Evolutionary conservation across 92 coral and sea anemone species (phyloP).

Genomic region (Hydrozoanthus gracilis): DNA sequence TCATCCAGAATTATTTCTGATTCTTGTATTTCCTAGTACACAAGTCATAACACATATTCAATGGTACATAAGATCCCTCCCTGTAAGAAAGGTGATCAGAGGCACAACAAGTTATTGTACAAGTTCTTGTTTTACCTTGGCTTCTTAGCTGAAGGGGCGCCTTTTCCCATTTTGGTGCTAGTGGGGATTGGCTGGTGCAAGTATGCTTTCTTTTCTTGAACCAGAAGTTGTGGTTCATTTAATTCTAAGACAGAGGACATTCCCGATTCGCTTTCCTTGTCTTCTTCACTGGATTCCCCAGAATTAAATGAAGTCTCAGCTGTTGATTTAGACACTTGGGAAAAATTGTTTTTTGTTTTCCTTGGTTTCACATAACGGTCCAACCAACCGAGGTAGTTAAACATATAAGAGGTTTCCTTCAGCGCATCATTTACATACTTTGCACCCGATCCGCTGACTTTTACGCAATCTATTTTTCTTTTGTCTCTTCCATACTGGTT

Average conservation of each 20-base stretch:
- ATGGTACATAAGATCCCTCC: neutral
- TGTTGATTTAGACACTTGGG: neutral
- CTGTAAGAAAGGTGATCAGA: neutral
- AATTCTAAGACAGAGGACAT: slow-evolving; percentile 16
- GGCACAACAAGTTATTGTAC: neutral
- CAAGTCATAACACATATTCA: neutral
- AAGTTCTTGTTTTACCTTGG: neutral
- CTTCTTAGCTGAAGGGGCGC: neutral
- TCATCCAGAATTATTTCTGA: neutral
- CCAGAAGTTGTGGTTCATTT: neutral
- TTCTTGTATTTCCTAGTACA: neutral
- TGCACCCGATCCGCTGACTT: slow-evolving; percentile 32
- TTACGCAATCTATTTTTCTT: slow-evolving; percentile 4
- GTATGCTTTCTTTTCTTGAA: neutral
- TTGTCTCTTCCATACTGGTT: slow-evolving; percentile 46
- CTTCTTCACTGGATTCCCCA: slow-evolving; percentile 11
- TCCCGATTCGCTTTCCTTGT: slow-evolving; percentile 7
- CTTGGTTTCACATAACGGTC: slow-evolving; percentile 1
- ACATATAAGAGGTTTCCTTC: slow-evolving; percentile 28
- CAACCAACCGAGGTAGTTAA: neutral
- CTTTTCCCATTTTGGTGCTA: neutral
- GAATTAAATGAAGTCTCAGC: slow-evolving; percentile 3
- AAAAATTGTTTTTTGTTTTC: neutral
- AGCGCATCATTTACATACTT: slow-evolving; percentile 26
- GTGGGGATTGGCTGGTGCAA: neutral